Conservation (phyloP, 2,113 vertebrate species). For the Andinoacara biseriatus region DNA sequence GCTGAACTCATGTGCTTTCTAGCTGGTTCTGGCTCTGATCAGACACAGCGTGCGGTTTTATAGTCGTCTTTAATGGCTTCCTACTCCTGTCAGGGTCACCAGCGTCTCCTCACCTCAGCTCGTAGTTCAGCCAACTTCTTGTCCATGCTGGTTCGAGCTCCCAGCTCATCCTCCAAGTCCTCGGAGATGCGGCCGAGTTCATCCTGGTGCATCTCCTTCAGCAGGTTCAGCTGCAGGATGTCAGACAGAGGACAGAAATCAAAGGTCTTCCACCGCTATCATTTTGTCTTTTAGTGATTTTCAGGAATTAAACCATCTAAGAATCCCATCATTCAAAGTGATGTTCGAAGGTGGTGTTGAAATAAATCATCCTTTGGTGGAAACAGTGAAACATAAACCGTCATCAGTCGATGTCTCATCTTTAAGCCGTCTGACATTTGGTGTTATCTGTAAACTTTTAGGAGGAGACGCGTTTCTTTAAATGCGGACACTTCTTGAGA, state of each 20-base stretch:
- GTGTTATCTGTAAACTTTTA: not conserved
- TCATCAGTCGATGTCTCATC: not conserved
- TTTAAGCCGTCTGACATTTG: not conserved
- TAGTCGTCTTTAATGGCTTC: too few relatives aligned
- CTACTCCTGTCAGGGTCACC: not conserved
- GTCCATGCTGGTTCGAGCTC: conserved; percentile 95
- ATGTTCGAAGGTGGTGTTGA: not conserved
- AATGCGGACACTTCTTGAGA: not conserved
- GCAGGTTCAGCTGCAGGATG: conserved; percentile 86
- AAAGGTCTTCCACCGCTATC: not conserved
- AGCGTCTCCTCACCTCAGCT: conserved; percentile 83
- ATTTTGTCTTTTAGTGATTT: not conserved
- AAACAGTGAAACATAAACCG: not conserved
- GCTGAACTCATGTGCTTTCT: too few relatives aligned
- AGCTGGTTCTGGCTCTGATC: too few relatives aligned
- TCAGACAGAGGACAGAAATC: not conserved
- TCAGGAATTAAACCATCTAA: too few relatives aligned
- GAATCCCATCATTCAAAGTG: not conserved
- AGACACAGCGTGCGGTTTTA: too few relatives aligned
- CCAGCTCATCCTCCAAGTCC: conserved; percentile 95
- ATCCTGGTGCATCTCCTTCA: conserved; percentile 96
- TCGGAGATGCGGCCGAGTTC: conserved; percentile 96
- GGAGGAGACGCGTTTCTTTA: not conserved
- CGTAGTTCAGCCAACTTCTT: conserved; percentile 95
- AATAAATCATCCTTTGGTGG: too few relatives aligned